Evolutionary conservation across 2,888 invertebrate genomes (phyloP).

Genomic region (Macroteleia sp.): DNA sequence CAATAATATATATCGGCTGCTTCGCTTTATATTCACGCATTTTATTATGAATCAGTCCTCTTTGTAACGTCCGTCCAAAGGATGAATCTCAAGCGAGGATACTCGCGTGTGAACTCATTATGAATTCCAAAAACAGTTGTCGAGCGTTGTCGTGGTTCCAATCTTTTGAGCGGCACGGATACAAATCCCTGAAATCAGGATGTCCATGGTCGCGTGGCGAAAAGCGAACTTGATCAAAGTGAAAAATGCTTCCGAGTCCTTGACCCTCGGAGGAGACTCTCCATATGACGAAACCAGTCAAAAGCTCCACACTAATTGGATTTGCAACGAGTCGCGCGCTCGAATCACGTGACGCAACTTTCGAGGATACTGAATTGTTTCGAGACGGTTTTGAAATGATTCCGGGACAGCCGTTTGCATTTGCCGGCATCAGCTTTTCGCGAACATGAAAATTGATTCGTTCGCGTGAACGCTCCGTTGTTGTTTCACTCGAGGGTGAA

Average conservation of each 20-base stretch:
- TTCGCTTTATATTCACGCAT: conserved; percentile 71
- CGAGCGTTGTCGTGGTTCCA: too few relatives aligned
- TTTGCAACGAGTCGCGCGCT: conserved; percentile 75
- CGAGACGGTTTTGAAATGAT: too few relatives aligned
- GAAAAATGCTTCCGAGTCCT: conserved; percentile 63
- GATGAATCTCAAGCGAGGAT: conserved; percentile 53
- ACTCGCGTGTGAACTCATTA: conserved; percentile 53
- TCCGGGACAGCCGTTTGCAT: too few relatives aligned
- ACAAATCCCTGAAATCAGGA: too few relatives aligned
- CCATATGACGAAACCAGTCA: conserved; percentile 69
- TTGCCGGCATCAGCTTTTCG: too few relatives aligned
- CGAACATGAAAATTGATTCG: too few relatives aligned
- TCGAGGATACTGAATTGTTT: conserved; percentile 13
- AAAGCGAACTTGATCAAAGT: conserved; percentile 46
- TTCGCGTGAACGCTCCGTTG: too few relatives aligned
- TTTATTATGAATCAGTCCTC: conserved; percentile 71
- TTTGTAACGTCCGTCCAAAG: conserved; percentile 50
- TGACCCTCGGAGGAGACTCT: conserved; percentile 58
- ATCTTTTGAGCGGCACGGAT: too few relatives aligned
- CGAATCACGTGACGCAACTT: conserved; percentile 53
- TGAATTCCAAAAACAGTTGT: conserved; percentile 11
- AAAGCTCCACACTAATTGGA: conserved; percentile 78
- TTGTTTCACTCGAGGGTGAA: too few relatives aligned
- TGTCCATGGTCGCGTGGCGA: conserved; percentile 2
- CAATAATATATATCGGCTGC: conserved; percentile 78